These are phyloP conservation scores for Acrocephalus arundinaceus DNA, from an alignment of 2,113 vertebrate species.

Conservation along the genomic window DNA sequence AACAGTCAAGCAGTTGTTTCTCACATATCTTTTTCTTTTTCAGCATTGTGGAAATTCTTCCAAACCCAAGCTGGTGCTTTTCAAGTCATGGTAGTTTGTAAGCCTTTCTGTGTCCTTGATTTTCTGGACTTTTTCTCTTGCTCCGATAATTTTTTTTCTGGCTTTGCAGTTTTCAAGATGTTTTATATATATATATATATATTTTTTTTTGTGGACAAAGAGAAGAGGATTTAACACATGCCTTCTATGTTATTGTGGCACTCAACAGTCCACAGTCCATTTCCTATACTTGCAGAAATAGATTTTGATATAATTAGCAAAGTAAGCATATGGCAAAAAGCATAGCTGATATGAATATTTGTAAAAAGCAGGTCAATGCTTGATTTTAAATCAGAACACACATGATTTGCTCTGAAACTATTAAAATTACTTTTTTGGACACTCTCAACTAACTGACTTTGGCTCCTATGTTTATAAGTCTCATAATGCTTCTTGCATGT, in stretches of 20 bases:
- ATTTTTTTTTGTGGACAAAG: background rate
- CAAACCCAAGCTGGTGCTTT: background rate
- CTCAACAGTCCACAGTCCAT: background rate
- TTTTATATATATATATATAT: background rate
- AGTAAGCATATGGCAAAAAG: background rate
- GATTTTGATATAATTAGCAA: background rate
- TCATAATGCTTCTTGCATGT: background rate
- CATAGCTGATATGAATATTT: background rate
- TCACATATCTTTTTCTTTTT: background rate
- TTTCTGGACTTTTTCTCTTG: background rate
- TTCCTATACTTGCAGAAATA: background rate
- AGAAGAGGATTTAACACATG: background rate
- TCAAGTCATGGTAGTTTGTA: background rate
- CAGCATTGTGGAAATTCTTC: background rate
- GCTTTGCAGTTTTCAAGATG: background rate
- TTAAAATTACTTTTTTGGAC: background rate
- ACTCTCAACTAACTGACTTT: background rate
- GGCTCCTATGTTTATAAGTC: background rate
- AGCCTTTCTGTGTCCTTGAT: background rate
- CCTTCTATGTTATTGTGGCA: background rate
- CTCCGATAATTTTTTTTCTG: background rate
- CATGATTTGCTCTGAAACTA: background rate
- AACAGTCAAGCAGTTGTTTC: background rate
- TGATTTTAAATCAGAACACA: background rate
- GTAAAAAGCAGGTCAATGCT: slow-evolving; percentile 1